These are phyloP conservation scores for Agonopterix subpropinquella DNA, from an alignment of 2,888 invertebrate species.

Conservation along the genomic window DNA sequence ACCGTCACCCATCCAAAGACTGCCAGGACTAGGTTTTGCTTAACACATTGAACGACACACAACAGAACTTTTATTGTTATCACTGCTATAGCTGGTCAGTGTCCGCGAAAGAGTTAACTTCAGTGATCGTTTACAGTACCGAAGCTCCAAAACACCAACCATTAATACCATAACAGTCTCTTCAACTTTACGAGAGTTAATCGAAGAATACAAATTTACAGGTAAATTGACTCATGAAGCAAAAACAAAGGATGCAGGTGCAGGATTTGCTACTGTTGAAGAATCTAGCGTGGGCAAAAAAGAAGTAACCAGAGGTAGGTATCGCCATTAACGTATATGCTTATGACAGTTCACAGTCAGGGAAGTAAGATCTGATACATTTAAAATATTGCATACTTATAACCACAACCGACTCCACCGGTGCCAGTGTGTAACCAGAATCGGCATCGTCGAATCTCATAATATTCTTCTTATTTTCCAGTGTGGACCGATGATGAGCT, in stretches of 20 bases:
- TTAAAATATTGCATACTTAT: no score
- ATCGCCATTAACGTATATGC: background rate
- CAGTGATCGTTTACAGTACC: background rate
- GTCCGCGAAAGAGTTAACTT: no score
- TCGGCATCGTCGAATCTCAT: no score
- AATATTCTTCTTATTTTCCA: background rate
- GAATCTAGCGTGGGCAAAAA: constrained; percentile 30
- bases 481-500: no score
- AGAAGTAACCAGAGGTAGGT: constrained; percentile 21
- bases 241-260: constrained; percentile 16
- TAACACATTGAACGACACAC: background rate
- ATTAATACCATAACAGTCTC: background rate
- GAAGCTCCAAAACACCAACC: background rate
- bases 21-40: background rate
- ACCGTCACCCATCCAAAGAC: background rate
- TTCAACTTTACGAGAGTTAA: background rate
- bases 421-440: no score
- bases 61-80: no score
- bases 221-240: constrained; percentile 17
- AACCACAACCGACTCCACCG: no score
- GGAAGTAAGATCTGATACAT: no score
- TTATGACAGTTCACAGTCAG: no score
- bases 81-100: no score
- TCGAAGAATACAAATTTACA: constrained; percentile 6
- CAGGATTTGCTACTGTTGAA: constrained; percentile 35